Evolutionary conservation across 2,797 vertebrate species (phyloP).

Genomic region (Alca torda): DNA sequence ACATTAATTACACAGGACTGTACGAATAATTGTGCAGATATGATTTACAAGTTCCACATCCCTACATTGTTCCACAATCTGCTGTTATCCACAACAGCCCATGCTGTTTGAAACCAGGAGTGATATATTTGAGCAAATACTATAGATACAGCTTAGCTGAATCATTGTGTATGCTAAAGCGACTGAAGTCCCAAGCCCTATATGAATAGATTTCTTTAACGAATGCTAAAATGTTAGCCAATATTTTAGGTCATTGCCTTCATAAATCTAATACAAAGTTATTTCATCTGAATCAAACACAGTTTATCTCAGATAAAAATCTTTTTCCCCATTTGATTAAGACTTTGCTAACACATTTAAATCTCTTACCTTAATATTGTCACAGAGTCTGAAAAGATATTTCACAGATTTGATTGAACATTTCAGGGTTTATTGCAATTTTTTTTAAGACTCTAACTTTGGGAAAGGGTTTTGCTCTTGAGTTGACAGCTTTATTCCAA

Average conservation of each 20-base stretch:
- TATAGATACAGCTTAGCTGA: background rate
- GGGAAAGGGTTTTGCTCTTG: slow-evolving; percentile 5
- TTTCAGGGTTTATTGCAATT: background rate
- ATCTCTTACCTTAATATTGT: background rate
- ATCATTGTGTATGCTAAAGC: background rate
- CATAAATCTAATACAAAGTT: background rate
- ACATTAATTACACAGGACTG: background rate
- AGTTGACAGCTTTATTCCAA: slow-evolving; percentile 48
- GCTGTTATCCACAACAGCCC: background rate
- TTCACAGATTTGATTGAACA: background rate
- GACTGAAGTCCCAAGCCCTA: background rate
- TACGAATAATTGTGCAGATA: background rate
- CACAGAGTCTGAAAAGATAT: background rate
- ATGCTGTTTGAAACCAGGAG: background rate
- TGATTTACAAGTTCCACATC: background rate
- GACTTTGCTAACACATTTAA: background rate
- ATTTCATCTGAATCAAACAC: background rate
- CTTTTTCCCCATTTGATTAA: background rate
- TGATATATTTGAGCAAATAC: background rate
- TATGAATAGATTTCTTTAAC: background rate
- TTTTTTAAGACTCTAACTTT: background rate
- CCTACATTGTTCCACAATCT: background rate
- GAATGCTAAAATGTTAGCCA: background rate
- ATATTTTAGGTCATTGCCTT: background rate
- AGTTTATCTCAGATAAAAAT: background rate